Percentiles rank a stretch among this genome's conserved stretches.
phyloP scores from a whole-genome alignment of 2,888 invertebrate species.

The Morinoia aosen region DNA sequence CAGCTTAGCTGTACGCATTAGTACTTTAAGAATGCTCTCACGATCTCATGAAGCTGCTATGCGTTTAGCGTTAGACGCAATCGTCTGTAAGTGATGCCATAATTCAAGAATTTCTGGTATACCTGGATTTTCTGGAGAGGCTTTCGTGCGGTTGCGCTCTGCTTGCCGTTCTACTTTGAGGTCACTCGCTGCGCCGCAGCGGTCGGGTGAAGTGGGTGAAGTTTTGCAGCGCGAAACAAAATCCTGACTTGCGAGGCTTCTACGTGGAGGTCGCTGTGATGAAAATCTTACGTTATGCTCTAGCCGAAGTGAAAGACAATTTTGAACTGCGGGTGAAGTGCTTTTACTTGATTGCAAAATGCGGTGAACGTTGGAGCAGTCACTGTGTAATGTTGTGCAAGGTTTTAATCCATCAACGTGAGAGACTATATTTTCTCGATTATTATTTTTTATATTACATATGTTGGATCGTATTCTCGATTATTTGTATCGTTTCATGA shows the following conservation, averaged over 20 bases:
- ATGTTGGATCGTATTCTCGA: neutral
- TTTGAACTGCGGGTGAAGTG: neutral
- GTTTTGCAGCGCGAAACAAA: neutral
- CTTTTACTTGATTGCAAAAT: neutral
- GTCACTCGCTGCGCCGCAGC: slow-evolving; percentile 34
- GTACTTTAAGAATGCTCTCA: no score
- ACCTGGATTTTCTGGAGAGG: neutral
- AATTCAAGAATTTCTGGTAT: neutral
- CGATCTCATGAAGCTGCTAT: no score
- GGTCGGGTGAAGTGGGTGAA: neutral
- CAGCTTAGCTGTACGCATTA: no score
- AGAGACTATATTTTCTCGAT: neutral
- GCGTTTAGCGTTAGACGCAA: neutral
- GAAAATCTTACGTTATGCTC: neutral
- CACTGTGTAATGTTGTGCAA: neutral
- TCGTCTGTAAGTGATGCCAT: neutral
- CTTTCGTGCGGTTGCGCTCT: slow-evolving; percentile 28
- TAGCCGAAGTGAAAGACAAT: slow-evolving; percentile 4
- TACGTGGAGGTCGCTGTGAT: neutral
- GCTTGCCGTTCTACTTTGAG: neutral
- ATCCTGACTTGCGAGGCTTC: neutral
- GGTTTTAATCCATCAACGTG: neutral
- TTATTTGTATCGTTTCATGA: neutral
- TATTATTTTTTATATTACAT: neutral
- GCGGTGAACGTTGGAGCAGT: neutral